These are phyloP conservation scores for Lithophane socia DNA, from an alignment of 2,888 invertebrate species.

Conservation along the genomic window DNA sequence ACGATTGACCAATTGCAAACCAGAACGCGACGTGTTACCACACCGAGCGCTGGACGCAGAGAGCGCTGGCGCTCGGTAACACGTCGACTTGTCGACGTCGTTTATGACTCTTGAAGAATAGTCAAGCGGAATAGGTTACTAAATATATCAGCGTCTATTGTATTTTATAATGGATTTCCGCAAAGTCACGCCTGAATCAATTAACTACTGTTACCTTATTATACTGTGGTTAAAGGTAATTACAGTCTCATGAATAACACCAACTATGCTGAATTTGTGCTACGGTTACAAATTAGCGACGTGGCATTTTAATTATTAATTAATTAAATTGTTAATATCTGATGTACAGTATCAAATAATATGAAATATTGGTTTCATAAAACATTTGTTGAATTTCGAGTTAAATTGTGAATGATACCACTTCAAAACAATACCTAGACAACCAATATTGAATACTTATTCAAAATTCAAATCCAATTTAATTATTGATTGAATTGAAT, in stretches of 20 bases:
- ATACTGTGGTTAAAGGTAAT: not conserved
- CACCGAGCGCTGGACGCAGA: too few species aligned
- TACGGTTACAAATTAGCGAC: not conserved
- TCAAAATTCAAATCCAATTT: not conserved
- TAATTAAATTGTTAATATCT: constrained; percentile 2
- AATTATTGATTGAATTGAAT: constrained; percentile 4
- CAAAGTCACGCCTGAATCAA: too few species aligned
- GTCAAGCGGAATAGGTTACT: too few species aligned
- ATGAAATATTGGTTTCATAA: not conserved
- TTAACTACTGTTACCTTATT: too few species aligned
- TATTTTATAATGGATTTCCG: too few species aligned
- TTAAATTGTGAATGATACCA: constrained; percentile 14
- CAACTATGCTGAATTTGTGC: constrained; percentile 6
- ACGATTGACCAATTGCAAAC: too few species aligned
- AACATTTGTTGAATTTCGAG: not conserved
- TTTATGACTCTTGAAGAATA: too few species aligned
- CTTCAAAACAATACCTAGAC: constrained; percentile 4
- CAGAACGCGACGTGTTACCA: too few species aligned
- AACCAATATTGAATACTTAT: not conserved
- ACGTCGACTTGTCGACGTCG: too few species aligned
- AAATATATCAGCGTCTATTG: too few species aligned
- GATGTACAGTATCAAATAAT: not conserved
- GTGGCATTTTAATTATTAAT: constrained; percentile 19
- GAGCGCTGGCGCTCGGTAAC: too few species aligned
- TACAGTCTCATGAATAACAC: not conserved